phyloP scores from a whole-genome alignment of 2,888 invertebrate species.

The Eristalis pertinax region DNA sequence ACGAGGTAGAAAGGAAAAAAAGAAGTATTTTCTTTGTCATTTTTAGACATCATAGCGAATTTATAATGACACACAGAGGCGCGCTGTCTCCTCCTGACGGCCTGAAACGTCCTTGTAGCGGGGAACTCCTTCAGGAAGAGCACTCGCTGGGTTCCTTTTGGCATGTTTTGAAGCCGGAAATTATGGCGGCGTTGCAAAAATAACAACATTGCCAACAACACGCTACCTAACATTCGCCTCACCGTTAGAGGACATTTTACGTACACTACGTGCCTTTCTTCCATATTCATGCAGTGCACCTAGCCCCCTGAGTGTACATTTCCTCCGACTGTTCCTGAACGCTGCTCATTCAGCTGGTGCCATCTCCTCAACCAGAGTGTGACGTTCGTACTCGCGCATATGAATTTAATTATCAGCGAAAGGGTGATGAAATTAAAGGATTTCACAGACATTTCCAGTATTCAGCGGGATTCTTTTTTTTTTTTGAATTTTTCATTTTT shows the following conservation, averaged over 20 bases:
- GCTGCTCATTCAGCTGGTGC: slow-evolving; percentile 47
- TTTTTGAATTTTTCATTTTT: slow-evolving; percentile 10
- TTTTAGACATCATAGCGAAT: slow-evolving; percentile 53
- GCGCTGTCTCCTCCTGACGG: background rate
- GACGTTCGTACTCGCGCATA: slow-evolving; percentile 32
- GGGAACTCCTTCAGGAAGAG: slow-evolving; percentile 22
- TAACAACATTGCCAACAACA: slow-evolving; percentile 46
- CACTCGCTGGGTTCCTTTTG: slow-evolving; percentile 16
- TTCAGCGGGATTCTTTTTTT: no score
- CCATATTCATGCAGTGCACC: slow-evolving; percentile 55
- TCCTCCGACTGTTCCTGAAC: slow-evolving; percentile 43
- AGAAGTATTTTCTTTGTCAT: slow-evolving; percentile 44
- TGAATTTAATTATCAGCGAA: slow-evolving; percentile 56
- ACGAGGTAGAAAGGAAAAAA: background rate
- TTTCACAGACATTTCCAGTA: slow-evolving; percentile 25
- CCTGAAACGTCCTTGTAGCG: slow-evolving; percentile 7
- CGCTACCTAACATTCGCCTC: slow-evolving; percentile 21
- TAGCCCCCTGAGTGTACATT: slow-evolving; percentile 42
- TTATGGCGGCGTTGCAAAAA: slow-evolving; percentile 53
- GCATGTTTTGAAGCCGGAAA: slow-evolving; percentile 56
- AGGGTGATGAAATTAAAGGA: slow-evolving; percentile 53
- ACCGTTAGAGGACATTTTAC: slow-evolving; percentile 43
- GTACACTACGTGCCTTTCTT: slow-evolving; percentile 50
- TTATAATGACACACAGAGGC: slow-evolving; percentile 42
- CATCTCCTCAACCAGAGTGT: slow-evolving; percentile 2